phyloP scores from a whole-genome alignment of 1,140 invertebrate species.

The Euwallacea fornicatus region DNA sequence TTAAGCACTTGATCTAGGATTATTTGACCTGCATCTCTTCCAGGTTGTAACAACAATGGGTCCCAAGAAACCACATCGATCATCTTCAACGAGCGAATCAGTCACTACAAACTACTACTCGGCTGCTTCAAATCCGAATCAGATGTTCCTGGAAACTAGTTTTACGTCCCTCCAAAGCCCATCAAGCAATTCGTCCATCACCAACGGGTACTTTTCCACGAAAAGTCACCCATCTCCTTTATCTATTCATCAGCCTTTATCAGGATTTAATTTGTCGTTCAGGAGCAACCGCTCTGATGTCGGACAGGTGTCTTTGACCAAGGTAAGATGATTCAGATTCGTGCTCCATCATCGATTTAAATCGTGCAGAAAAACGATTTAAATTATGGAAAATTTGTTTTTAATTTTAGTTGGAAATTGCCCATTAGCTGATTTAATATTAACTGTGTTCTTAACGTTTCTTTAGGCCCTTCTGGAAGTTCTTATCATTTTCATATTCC shows the following conservation, averaged over 20 bases:
- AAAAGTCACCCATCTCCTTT: constrained; percentile 50
- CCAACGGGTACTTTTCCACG: constrained; percentile 49
- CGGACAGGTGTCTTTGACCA: constrained; percentile 23
- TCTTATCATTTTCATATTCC: neutral
- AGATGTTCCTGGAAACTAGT: constrained; percentile 72
- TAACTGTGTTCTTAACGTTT: too few species aligned
- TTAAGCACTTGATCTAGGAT: too few species aligned
- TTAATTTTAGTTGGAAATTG: too few species aligned
- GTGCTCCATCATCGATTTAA: neutral
- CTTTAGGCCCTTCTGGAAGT: too few species aligned
- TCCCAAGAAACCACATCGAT: constrained; percentile 69
- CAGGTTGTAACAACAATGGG: constrained; percentile 77
- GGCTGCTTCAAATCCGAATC: constrained; percentile 56
- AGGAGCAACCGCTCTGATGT: constrained; percentile 34
- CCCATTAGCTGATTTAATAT: too few species aligned
- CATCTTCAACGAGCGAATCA: constrained; percentile 45
- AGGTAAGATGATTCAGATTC: constrained; percentile 4
- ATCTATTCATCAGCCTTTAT: constrained; percentile 23
- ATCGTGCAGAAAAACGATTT: neutral
- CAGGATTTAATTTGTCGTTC: constrained; percentile 27
- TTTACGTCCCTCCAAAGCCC: constrained; percentile 69
- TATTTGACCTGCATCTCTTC: constrained; percentile 28
- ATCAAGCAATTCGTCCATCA: constrained; percentile 55
- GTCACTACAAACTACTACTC: constrained; percentile 45
- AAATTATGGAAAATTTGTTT: neutral